phyloP scores from a whole-genome alignment of 2,888 invertebrate genomes.

The Pyrrhosoma nymphula region DNA sequence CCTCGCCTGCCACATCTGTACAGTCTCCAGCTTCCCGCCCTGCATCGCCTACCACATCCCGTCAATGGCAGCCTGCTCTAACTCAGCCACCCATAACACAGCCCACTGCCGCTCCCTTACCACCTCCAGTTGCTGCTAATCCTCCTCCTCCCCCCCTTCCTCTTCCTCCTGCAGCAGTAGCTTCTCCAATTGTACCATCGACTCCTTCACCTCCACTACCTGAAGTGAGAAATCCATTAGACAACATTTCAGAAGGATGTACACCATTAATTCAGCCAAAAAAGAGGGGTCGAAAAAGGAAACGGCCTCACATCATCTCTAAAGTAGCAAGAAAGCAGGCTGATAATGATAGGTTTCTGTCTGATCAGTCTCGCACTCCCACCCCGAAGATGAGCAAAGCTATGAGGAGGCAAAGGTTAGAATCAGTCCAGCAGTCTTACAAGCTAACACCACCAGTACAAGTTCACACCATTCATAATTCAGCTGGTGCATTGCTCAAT shows the following conservation, averaged over 20 bases:
- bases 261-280: slow-evolving; percentile 61
- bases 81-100: slow-evolving; percentile 68
- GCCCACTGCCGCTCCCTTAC: slow-evolving; percentile 5
- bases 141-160: slow-evolving; percentile 51
- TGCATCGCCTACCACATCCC: neutral
- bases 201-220: neutral
- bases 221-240: slow-evolving; percentile 34
- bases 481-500: slow-evolving; percentile 56
- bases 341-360: slow-evolving; percentile 40
- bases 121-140: slow-evolving; percentile 68
- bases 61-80: slow-evolving; percentile 70
- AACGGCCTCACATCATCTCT: slow-evolving; percentile 48
- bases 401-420: slow-evolving; percentile 31
- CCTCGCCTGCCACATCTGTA: slow-evolving; percentile 76
- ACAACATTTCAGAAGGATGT: slow-evolving; percentile 41
- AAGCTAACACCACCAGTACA: slow-evolving; percentile 44
- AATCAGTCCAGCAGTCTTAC: slow-evolving; percentile 37
- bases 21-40: slow-evolving; percentile 55
- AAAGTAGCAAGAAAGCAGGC: slow-evolving; percentile 47
- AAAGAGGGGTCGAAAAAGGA: slow-evolving; percentile 51
- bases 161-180: slow-evolving; percentile 16
- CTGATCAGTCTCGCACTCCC: slow-evolving; percentile 26
- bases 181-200: slow-evolving; percentile 45
- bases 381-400: slow-evolving; percentile 34
- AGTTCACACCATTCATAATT: slow-evolving; percentile 53